phyloP scores from a whole-genome alignment of 2,113 vertebrate species.

The Oreochromis spilurus region DNA sequence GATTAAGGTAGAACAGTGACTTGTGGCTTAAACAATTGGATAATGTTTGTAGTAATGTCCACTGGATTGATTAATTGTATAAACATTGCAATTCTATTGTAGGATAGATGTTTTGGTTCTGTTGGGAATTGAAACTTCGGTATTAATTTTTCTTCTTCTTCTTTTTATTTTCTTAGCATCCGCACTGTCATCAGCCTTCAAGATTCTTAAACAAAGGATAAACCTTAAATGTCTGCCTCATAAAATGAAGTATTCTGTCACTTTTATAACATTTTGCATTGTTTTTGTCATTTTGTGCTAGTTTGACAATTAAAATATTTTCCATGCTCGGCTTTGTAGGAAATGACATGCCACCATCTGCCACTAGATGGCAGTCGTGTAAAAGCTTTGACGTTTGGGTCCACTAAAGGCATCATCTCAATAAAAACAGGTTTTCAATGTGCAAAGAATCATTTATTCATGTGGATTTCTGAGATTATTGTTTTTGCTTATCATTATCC shows the following conservation, averaged over 20 bases:
- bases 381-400: background rate
- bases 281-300: background rate
- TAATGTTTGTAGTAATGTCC: background rate
- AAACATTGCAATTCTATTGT: fast-evolving
- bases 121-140: background rate
- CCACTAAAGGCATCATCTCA: background rate
- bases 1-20: background rate
- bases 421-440: background rate
- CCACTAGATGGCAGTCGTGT: slow-evolving; percentile 65
- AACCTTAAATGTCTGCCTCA: background rate
- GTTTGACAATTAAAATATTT: background rate
- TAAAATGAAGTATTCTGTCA: background rate
- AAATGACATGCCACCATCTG: background rate
- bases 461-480: background rate
- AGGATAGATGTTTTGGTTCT: background rate
- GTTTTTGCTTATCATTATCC: background rate
- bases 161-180: slow-evolving; percentile 26
- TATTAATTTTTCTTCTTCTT: background rate
- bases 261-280: background rate
- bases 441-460: background rate
- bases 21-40: background rate
- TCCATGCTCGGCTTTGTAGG: background rate
- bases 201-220: background rate
- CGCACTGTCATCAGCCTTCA: slow-evolving; percentile 48
- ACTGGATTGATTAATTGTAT: background rate